Conservation (phyloP, 2,797 vertebrate species). For the Manis pentadactyla region DNA sequence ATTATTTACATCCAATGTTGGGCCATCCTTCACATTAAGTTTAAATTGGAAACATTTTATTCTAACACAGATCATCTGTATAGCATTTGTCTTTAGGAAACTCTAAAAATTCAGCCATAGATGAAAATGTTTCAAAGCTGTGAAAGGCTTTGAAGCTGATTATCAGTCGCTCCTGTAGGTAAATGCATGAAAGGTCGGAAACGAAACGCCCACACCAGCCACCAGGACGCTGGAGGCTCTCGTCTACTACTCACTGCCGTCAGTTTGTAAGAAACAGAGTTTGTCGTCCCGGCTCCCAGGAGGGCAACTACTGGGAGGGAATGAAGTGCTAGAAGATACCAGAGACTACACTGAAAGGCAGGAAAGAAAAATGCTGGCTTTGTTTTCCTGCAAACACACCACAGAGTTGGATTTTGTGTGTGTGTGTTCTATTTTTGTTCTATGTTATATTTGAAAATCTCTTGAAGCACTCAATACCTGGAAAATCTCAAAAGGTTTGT, state of each 20-base stretch:
- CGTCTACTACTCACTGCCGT: not conserved
- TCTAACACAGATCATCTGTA: slow-evolving; percentile 35
- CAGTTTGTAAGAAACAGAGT: not conserved
- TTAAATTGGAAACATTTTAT: slow-evolving; percentile 43
- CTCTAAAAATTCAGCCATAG: slow-evolving; percentile 21
- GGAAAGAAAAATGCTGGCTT: not conserved
- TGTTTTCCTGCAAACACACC: not conserved
- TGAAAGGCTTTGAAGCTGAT: not conserved
- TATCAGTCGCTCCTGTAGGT: not conserved
- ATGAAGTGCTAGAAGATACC: not conserved
- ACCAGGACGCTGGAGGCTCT: not conserved
- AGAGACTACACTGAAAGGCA: not conserved
- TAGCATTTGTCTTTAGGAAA: slow-evolving; percentile 43
- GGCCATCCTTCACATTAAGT: slow-evolving; percentile 5
- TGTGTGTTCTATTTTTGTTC: not conserved
- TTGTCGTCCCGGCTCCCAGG: not conserved
- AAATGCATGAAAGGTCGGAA: slow-evolving; percentile 20
- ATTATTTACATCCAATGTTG: not conserved
- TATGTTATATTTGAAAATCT: not conserved
- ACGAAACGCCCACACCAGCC: not conserved
- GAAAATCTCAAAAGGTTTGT: not conserved
- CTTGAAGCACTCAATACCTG: not conserved
- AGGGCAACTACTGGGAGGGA: not conserved
- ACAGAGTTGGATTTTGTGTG: not conserved
- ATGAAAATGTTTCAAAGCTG: not conserved